Evolutionary conservation across 2,888 invertebrate species (phyloP).

Genomic region (Chrysomela aeneicollis): DNA sequence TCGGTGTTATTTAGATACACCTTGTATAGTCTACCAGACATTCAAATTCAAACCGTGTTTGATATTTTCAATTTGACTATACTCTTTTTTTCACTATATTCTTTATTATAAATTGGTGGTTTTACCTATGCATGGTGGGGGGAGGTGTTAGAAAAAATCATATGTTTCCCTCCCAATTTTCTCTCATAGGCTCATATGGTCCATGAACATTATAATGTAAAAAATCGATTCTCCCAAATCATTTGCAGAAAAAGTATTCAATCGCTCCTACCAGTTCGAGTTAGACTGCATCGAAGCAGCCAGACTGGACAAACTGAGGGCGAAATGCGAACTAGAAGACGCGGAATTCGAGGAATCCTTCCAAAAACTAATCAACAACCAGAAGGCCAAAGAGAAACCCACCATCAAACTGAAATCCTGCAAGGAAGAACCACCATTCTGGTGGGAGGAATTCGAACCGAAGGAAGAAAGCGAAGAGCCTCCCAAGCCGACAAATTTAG

Average conservation of each 20-base stretch:
- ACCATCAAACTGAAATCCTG: constrained; percentile 44
- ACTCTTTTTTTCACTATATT: no score
- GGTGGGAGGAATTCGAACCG: constrained; percentile 48
- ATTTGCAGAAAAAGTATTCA: constrained; percentile 60
- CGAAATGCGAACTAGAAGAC: constrained; percentile 50
- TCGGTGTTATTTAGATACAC: no score
- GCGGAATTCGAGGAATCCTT: constrained; percentile 43
- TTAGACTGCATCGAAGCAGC: constrained; percentile 64
- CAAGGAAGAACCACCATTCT: constrained; percentile 50
- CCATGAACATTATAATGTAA: no score
- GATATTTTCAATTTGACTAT: no score
- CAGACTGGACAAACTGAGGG: constrained; percentile 56
- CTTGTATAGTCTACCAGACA: no score
- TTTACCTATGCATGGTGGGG: no score
- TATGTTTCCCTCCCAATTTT: no score
- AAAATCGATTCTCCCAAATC: no score
- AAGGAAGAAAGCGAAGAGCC: constrained; percentile 14
- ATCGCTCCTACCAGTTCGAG: constrained; percentile 67
- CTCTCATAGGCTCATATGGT: no score
- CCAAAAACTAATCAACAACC: constrained; percentile 37
- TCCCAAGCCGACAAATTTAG: not conserved
- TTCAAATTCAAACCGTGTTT: no score
- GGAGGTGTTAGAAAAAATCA: no score
- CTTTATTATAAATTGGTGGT: no score
- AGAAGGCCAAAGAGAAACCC: constrained; percentile 42